phyloP scores from a whole-genome alignment of 1,140 invertebrate genomes.

The Akabosia matsudoensis region DNA sequence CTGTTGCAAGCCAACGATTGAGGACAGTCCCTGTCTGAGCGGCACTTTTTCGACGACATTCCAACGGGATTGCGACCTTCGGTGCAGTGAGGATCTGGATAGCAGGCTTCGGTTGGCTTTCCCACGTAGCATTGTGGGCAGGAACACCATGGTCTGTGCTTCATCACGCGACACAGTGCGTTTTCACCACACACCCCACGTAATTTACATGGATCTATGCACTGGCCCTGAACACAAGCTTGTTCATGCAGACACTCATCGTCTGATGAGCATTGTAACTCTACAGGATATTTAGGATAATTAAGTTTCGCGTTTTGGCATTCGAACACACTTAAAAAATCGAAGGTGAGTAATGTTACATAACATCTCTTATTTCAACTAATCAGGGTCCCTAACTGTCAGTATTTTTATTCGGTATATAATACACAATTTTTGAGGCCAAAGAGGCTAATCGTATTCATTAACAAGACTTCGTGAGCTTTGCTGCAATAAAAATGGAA shows the following conservation, averaged over 20 bases:
- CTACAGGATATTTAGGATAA: conserved; percentile 58
- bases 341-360: not conserved
- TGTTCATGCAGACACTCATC: conserved; percentile 84
- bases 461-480: too few relatives aligned
- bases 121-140: conserved; percentile 84
- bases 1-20: conserved; percentile 67
- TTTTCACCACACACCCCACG: conserved; percentile 82
- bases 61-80: conserved; percentile 34
- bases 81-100: conserved; percentile 68
- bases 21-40: conserved; percentile 69
- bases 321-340: not conserved
- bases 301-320: not conserved
- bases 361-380: not conserved
- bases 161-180: conserved; percentile 76
- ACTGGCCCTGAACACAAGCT: conserved; percentile 78
- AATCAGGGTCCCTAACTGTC: not conserved
- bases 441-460: too few relatives aligned
- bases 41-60: conserved; percentile 54
- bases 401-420: not conserved
- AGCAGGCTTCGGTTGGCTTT: conserved; percentile 70
- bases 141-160: conserved; percentile 76
- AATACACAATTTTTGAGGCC: too few relatives aligned
- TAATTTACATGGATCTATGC: conserved; percentile 82
- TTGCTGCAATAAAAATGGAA: not conserved
- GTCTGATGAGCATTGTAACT: conserved; percentile 84